These are phyloP conservation scores for Allolobophora icterica DNA, from an alignment of 2,888 invertebrate genomes.

Conservation along the genomic window DNA sequence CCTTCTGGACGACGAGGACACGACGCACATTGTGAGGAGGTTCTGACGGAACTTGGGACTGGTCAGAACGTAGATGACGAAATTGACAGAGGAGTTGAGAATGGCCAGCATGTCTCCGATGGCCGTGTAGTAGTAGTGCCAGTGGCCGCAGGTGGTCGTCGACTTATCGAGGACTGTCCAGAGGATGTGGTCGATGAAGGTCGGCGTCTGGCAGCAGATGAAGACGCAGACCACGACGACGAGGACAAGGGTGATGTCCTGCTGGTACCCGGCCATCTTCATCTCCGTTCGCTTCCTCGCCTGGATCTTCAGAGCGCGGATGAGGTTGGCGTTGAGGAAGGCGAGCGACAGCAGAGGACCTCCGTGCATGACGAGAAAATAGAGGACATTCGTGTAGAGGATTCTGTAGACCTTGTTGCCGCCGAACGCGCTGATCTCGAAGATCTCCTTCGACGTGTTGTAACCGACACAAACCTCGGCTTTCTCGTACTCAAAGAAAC, in stretches of 20 bases:
- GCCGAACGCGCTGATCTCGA: conserved; percentile 48
- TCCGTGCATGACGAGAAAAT: conserved; percentile 50
- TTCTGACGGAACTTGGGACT: conserved; percentile 45
- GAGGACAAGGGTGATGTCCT: conserved; percentile 49
- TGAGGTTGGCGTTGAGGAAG: conserved; percentile 49
- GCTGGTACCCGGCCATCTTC: conserved; percentile 44
- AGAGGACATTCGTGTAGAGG: conserved; percentile 49
- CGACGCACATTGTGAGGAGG: conserved; percentile 25
- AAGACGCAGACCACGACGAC: conserved; percentile 50
- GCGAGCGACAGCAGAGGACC: conserved; percentile 47
- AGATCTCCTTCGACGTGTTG: conserved; percentile 43
- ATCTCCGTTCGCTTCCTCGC: conserved; percentile 43
- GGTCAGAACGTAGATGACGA: conserved; percentile 48
- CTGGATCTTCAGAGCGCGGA: conserved; percentile 47
- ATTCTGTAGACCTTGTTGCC: conserved; percentile 47
- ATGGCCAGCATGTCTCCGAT: conserved; percentile 48
- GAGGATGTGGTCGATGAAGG: conserved; percentile 49
- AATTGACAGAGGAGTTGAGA: conserved; percentile 48
- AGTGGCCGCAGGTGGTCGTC: conserved; percentile 42
- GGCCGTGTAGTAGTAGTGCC: conserved; percentile 51
- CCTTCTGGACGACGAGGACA: not conserved
- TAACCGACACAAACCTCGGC: conserved; percentile 41
- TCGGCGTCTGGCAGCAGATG: conserved; percentile 50
- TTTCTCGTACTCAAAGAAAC: conserved; percentile 50
- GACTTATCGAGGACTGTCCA: conserved; percentile 48